Evolutionary conservation across 2,797 vertebrate genomes (phyloP).

Genomic region (Toxotes lorentzi): DNA sequence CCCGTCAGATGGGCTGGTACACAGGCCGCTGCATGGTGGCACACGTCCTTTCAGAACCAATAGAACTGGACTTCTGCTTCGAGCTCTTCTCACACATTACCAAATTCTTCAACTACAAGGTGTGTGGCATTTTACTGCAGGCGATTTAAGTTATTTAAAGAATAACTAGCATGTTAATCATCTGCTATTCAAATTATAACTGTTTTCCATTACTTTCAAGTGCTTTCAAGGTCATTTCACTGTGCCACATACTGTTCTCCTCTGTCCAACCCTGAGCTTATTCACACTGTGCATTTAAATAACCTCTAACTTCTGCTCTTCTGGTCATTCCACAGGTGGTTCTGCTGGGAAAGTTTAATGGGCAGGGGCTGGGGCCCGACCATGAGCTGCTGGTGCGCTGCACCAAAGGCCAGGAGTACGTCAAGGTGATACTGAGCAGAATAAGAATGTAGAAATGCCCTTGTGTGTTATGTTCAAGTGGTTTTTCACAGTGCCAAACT

Average conservation of each 20-base stretch:
- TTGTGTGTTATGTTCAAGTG: neutral
- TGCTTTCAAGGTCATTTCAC: conserved; percentile 16
- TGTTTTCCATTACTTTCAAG: neutral
- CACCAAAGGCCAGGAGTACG: conserved; percentile 91
- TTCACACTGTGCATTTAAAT: conserved; percentile 12
- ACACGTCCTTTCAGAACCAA: conserved; percentile 78
- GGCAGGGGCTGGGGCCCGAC: conserved; percentile 89
- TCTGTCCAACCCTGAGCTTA: neutral
- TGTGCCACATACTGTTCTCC: neutral
- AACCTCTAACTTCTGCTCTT: neutral
- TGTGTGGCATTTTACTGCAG: conserved; percentile 49
- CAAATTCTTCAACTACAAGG: conserved; percentile 98
- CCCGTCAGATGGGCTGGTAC: conserved; percentile 97
- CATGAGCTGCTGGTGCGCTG: conserved; percentile 94
- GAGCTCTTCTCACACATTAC: conserved; percentile 97
- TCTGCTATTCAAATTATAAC: conserved; percentile 3
- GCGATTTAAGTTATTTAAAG: neutral
- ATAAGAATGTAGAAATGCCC: neutral
- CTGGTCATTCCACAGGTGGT: conserved; percentile 87
- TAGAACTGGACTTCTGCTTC: conserved; percentile 97
- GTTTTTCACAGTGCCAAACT: neutral
- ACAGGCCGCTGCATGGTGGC: conserved; percentile 92
- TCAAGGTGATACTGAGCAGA: conserved; percentile 85
- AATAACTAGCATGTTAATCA: conserved; percentile 43
- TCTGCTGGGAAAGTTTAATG: conserved; percentile 94